These are phyloP conservation scores for Leptura quadrifasciata DNA, from an alignment of 2,888 invertebrate species.

Conservation along the genomic window DNA sequence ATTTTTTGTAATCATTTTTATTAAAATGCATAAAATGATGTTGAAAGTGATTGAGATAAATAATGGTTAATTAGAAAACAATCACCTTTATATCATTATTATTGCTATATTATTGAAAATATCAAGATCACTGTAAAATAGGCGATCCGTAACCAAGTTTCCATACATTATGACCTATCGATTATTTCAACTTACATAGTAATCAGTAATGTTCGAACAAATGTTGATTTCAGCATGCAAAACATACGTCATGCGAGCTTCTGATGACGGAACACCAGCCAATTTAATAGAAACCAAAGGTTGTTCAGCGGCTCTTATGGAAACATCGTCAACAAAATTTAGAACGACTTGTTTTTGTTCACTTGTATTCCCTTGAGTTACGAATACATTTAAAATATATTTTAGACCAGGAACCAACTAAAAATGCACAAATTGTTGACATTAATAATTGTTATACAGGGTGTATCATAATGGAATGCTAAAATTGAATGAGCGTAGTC, in stretches of 20 bases:
- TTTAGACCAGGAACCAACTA: slow-evolving; percentile 22
- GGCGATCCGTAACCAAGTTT: too few relatives aligned
- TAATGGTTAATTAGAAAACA: too few relatives aligned
- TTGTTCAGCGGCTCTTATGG: not conserved
- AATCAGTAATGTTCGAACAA: slow-evolving; percentile 22
- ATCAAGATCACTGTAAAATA: too few relatives aligned
- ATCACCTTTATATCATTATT: too few relatives aligned
- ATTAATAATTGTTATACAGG: not conserved
- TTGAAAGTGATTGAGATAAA: too few relatives aligned
- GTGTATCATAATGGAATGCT: too few relatives aligned
- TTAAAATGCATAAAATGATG: too few relatives aligned
- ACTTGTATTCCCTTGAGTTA: not conserved
- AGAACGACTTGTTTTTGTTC: slow-evolving; percentile 8
- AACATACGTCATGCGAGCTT: slow-evolving; percentile 17
- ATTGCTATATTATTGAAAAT: too few relatives aligned
- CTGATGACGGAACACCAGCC: slow-evolving; percentile 5
- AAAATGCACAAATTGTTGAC: not conserved
- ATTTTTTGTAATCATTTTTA: too few relatives aligned
- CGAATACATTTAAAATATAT: slow-evolving; percentile 13
- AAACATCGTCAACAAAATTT: slow-evolving; percentile 12
- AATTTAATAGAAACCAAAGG: not conserved
- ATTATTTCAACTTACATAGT: slow-evolving; percentile 20
- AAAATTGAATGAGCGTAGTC: too few relatives aligned
- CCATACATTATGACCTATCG: too few relatives aligned
- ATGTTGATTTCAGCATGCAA: slow-evolving; percentile 20